Conservation (phyloP, 1,140 invertebrate genomes). For the Pissodes strobi region DNA sequence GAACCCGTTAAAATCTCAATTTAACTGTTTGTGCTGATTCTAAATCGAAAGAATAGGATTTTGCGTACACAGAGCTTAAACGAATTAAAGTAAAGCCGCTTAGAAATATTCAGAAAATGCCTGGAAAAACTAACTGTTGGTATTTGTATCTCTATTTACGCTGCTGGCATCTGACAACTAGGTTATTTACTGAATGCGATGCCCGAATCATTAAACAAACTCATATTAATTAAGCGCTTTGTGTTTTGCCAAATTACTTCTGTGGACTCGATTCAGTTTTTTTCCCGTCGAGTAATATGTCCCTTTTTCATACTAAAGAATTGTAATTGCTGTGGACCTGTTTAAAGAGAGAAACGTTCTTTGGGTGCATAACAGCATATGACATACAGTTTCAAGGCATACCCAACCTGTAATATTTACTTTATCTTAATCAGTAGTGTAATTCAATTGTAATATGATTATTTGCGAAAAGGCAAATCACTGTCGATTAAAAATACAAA, state of each 20-base stretch:
- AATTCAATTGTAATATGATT: no score
- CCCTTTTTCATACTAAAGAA: not conserved
- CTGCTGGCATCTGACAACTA: conserved; percentile 36
- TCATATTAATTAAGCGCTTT: conserved; percentile 35
- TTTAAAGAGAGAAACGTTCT: no score
- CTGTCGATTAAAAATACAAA: no score
- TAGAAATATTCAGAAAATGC: conserved; percentile 20
- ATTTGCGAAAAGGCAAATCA: no score
- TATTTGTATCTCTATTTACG: conserved; percentile 34
- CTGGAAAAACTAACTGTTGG: conserved; percentile 14
- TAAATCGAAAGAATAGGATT: conserved; percentile 6
- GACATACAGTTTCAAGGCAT: no score
- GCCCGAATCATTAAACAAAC: conserved; percentile 28
- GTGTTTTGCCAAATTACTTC: conserved; percentile 31
- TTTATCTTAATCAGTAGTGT: no score
- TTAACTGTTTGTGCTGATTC: conserved; percentile 18
- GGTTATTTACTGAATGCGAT: conserved; percentile 38
- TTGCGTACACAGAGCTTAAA: conserved; percentile 14
- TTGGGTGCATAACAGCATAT: no score
- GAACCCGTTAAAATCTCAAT: conserved; percentile 13
- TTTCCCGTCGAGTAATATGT: conserved; percentile 5
- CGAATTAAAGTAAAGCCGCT: conserved; percentile 23
- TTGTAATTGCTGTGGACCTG: conserved; percentile 7
- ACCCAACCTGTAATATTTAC: no score
- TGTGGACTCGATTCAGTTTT: conserved; percentile 15